Conservation (phyloP, 2,113 vertebrate genomes). For the Delphinapterus leucas region DNA sequence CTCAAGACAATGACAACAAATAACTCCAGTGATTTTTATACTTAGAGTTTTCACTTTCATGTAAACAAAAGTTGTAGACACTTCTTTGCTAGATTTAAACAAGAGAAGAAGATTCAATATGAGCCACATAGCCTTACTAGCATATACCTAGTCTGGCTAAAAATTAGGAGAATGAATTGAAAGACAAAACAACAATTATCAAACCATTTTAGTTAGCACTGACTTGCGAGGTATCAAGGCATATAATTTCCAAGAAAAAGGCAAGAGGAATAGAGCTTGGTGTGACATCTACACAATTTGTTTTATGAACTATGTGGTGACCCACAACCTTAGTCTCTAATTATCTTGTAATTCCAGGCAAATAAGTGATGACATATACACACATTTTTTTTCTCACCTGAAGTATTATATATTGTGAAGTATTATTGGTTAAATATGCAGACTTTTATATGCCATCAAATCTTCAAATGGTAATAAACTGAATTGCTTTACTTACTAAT, state of each 20-base stretch:
- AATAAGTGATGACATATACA: not conserved
- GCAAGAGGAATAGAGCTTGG: not conserved
- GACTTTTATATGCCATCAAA: not conserved
- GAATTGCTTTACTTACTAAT: slow-evolving; percentile 84
- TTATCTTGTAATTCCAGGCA: not conserved
- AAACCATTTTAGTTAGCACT: not conserved
- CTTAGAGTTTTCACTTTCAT: not conserved
- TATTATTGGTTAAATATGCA: not conserved
- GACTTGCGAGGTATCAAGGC: not conserved
- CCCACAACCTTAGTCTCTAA: not conserved
- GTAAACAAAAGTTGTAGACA: not conserved
- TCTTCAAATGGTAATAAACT: not conserved
- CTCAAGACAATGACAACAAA: not conserved
- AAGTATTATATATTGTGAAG: not conserved
- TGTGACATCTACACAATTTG: not conserved
- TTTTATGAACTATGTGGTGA: not conserved
- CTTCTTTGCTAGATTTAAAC: not conserved
- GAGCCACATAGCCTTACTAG: not conserved
- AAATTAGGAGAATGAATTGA: slow-evolving; percentile 28
- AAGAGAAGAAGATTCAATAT: not conserved
- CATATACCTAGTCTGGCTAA: not conserved
- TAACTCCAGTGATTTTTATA: not conserved
- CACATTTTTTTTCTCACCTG: not conserved
- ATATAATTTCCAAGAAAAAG: not conserved
- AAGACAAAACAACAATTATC: slow-evolving; percentile 21